Evolutionary conservation across 2,797 vertebrate genomes (phyloP), one percentile per base, ranked within the genome.

Genomic region (Cercopithecus hamlyni): DNA sequence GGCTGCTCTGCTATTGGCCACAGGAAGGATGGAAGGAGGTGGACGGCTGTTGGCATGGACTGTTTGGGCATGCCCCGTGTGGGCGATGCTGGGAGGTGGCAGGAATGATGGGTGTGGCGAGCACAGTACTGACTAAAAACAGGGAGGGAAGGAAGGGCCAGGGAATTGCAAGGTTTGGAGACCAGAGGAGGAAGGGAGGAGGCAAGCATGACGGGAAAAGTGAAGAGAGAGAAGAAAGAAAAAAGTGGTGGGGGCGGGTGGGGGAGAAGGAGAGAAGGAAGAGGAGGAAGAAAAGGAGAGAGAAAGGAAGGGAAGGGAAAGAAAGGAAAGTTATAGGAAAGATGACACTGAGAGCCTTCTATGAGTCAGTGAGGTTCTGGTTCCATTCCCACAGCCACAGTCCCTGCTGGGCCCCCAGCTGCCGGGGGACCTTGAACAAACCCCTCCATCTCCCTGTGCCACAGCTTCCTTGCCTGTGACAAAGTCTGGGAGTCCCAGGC

Each of bases 301-400:
- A 58, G 33, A 22, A 24, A 39, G 33, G 6, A 41, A 33, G 75
- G 72, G 43, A 72, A 39, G 14, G 10, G 27, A 45, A 57, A 19
- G 55, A 27, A 30, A 24, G 30, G 22, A 36, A 13, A 33, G 24
- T n/a, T 27, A 26, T 0, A 41, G 22, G 33, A 24, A 14, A 41
- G 39, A 15, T 13, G 5, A 17, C 12, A 41, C 22, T 13, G 48
- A 52, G 45, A 80, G 24, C 75, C 39, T 27, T 33, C 17, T 15
- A 1, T 7, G 2, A 0, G 15, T 41, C 76, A 8, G 24, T 2
- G n/a, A 61, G 57, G 4, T 11, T 1, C 43, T n/a, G 41, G 52
- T 80, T 39, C 45, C 45, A 5, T 7, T 36, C 45, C 20, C 61
- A 33, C n/a, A 17, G 22, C 11, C 61, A 20, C 41, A 13, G 30